phyloP scores from a whole-genome alignment of 2,888 invertebrate genomes.

The Augiades crinisus region DNA sequence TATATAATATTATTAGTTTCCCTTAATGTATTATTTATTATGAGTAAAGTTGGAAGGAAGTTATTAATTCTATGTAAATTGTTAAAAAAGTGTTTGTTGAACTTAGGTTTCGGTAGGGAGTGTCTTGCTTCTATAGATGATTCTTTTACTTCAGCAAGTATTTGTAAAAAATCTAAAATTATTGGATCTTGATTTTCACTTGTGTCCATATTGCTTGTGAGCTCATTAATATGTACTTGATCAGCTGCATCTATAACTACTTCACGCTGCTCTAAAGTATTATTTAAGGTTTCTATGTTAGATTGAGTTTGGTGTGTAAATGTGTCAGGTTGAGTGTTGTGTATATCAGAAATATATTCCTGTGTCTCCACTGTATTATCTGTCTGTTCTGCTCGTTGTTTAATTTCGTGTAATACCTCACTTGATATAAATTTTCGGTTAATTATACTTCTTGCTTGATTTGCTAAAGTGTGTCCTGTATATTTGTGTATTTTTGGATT shows the following conservation, averaged over 20 bases:
- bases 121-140: neutral
- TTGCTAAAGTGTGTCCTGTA: slow-evolving; percentile 7
- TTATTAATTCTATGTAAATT: slow-evolving; percentile 10
- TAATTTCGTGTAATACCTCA: neutral
- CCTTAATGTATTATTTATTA: neutral
- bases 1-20: slow-evolving; percentile 10
- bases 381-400: neutral
- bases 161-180: neutral
- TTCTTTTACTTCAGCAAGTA: neutral
- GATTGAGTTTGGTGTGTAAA: too few relatives aligned
- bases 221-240: neutral
- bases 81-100: neutral
- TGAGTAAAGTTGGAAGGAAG: slow-evolving; percentile 7
- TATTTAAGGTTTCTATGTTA: too few relatives aligned
- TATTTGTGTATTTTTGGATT: neutral
- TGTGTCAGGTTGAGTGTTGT: neutral
- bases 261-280: too few relatives aligned
- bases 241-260: too few relatives aligned
- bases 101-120: slow-evolving; percentile 4
- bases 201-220: neutral
- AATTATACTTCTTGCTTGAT: slow-evolving; percentile 5
- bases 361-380: neutral
- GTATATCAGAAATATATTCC: neutral
- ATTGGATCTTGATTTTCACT: neutral
- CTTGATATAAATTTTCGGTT: neutral